Evolutionary conservation across 1,140 invertebrate species (phyloP).

Genomic region (Sipha flava): DNA sequence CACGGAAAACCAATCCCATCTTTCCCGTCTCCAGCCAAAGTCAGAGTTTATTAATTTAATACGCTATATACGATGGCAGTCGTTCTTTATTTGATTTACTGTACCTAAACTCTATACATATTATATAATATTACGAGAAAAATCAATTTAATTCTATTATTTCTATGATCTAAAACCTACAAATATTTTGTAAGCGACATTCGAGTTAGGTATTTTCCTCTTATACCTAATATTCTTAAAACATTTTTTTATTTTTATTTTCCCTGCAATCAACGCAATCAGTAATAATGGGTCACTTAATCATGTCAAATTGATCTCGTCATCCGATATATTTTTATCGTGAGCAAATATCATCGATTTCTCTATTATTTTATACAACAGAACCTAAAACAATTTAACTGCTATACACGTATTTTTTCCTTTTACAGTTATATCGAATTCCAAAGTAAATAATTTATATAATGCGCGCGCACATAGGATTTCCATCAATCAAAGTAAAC

Average conservation of each 20-base stretch:
- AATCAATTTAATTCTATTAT: too few relatives aligned
- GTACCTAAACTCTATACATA: too few relatives aligned
- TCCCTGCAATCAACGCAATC: not conserved
- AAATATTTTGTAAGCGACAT: too few relatives aligned
- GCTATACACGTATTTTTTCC: not conserved
- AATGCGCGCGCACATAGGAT: not conserved
- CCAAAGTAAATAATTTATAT: not conserved
- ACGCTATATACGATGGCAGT: too few relatives aligned
- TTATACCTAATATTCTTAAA: too few relatives aligned
- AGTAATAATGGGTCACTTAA: not conserved
- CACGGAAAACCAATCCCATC: too few relatives aligned
- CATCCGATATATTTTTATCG: not conserved
- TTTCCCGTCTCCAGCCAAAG: too few relatives aligned
- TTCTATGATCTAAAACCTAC: too few relatives aligned
- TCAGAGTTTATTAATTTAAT: too few relatives aligned
- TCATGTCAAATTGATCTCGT: not conserved
- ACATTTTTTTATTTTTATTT: not conserved
- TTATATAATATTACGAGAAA: too few relatives aligned
- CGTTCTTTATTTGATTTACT: too few relatives aligned
- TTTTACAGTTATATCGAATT: not conserved
- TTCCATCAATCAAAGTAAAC: not conserved
- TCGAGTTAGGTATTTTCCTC: too few relatives aligned
- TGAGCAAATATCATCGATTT: not conserved
- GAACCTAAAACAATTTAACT: not conserved
- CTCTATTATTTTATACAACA: not conserved